phyloP scores from a whole-genome alignment of 53 echinoderm and acorn worm genomes.

The Astropecten irregularis region DNA sequence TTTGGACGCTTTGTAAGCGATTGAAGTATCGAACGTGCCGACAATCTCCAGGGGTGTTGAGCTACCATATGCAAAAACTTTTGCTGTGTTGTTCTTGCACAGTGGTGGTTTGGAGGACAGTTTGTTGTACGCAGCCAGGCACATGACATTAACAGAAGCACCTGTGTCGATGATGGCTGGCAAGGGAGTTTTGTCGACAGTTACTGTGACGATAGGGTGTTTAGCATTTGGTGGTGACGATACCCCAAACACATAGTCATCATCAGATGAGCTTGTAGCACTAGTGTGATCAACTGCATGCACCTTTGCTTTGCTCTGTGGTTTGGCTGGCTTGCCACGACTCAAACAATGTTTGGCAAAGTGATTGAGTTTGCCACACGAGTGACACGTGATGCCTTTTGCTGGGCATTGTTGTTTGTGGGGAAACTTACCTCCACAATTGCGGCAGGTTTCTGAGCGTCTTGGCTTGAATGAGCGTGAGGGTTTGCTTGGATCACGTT shows the following conservation, averaged over 20 bases:
- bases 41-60: background rate
- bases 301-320: background rate
- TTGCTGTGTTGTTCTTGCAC: background rate
- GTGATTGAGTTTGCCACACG: background rate
- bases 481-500: background rate
- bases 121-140: background rate
- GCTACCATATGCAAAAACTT: background rate
- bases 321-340: background rate
- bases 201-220: background rate
- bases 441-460: slow-evolving; percentile 13
- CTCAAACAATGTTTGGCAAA: background rate
- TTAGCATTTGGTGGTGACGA: background rate
- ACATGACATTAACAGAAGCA: slow-evolving; percentile 1
- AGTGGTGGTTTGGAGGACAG: slow-evolving; percentile 3
- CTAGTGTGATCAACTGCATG: background rate
- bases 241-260: background rate
- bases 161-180: slow-evolving; percentile 8
- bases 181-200: background rate
- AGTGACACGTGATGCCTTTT: background rate
- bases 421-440: slow-evolving; percentile 40
- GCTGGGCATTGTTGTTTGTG: slow-evolving; percentile 42
- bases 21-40: background rate
- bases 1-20: background rate
- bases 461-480: background rate
- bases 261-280: background rate